Conservation (phyloP, 2,888 invertebrate genomes). For the Phytoseiulus persimilis region DNA sequence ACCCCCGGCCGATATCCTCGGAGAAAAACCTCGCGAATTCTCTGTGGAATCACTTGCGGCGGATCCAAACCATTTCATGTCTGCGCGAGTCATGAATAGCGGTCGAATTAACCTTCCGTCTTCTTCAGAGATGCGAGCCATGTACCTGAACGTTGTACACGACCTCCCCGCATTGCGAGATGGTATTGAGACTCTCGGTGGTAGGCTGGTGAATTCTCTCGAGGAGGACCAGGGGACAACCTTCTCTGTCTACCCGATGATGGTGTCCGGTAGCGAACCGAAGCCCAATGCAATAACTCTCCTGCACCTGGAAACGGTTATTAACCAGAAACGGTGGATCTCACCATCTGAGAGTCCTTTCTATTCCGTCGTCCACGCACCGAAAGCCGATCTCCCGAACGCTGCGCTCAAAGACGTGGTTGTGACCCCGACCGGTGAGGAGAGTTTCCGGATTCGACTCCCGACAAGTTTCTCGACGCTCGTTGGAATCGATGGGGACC, state of each 20-base stretch:
- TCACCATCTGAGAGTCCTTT: neutral
- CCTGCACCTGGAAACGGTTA: neutral
- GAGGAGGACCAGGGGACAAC: neutral
- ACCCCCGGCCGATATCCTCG: no score
- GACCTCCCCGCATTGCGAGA: constrained; percentile 20
- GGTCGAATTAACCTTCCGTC: neutral
- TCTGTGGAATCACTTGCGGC: no score
- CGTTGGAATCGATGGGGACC: no score
- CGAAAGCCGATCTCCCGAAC: constrained; percentile 21
- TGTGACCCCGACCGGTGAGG: constrained; percentile 22
- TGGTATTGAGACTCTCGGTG: constrained; percentile 10
- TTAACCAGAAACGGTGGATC: constrained; percentile 17
- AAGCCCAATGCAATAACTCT: constrained; percentile 16
- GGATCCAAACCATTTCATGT: no score
- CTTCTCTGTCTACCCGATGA: neutral
- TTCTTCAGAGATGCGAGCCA: neutral
- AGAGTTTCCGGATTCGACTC: no score
- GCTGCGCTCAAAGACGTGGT: neutral
- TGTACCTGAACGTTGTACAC: constrained; percentile 30
- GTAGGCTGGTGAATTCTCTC: neutral
- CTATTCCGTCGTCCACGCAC: constrained; percentile 14
- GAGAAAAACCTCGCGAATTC: no score
- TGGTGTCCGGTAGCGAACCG: constrained; percentile 14
- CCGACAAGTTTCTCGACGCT: no score
- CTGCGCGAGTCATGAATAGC: no score